phyloP scores from a whole-genome alignment of 2,888 invertebrate genomes.

The Myopa tessellatipennis region DNA sequence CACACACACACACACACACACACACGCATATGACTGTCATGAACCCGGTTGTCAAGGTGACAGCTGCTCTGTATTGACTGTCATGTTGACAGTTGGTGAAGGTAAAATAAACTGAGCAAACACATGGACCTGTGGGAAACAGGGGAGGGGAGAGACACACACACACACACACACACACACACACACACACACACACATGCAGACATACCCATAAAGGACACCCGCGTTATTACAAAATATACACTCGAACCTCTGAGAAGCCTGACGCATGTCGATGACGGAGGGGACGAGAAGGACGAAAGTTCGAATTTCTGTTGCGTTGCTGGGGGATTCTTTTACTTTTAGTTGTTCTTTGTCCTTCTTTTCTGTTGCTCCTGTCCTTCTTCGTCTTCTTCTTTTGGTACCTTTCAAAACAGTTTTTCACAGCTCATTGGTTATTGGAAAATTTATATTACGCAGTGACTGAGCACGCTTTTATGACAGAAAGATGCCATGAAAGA shows the following conservation, averaged over 20 bases:
- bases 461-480: constrained; percentile 24
- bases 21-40: not conserved
- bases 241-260: not conserved
- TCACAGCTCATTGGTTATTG: constrained; percentile 37
- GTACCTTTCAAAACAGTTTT: constrained; percentile 11
- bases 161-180: not conserved
- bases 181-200: not conserved
- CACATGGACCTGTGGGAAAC: not conserved
- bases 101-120: constrained; percentile 26
- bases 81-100: constrained; percentile 35
- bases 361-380: not conserved
- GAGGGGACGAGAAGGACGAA: not conserved
- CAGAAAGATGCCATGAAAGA: not conserved
- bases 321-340: not conserved
- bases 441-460: constrained; percentile 35
- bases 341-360: not conserved
- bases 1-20: constrained; percentile 27
- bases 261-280: not conserved
- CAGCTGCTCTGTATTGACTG: constrained; percentile 36
- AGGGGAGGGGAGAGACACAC: not conserved
- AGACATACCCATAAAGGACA: not conserved
- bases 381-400: not conserved
- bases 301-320: not conserved
- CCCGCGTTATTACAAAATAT: not conserved
- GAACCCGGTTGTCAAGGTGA: constrained; percentile 24